phyloP scores from a whole-genome alignment of 2,113 vertebrate species.

The Petrocephalus zakoni region DNA sequence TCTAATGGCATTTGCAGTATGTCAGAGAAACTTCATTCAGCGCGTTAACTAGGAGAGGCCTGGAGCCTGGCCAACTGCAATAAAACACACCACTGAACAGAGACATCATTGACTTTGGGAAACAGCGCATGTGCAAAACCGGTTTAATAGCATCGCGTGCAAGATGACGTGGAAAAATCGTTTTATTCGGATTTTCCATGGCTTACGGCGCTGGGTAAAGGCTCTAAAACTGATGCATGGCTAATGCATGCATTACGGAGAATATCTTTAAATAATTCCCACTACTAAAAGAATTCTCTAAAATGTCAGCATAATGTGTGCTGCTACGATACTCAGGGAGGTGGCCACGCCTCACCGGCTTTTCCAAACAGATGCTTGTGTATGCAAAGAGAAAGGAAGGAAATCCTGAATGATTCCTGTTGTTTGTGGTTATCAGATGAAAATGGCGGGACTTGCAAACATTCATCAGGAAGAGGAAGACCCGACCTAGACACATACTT shows the following conservation, averaged over 20 bases:
- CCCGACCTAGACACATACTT: neutral
- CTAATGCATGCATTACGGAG: neutral
- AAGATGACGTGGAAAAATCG: neutral
- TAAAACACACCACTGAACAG: slow-evolving; percentile 1
- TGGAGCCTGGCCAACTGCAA: neutral
- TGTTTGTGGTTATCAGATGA: neutral
- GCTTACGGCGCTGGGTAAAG: neutral
- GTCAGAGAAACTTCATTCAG: neutral
- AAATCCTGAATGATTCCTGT: neutral
- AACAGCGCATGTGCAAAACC: neutral
- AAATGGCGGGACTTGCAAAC: neutral
- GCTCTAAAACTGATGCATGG: neutral
- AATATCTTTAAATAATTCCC: neutral
- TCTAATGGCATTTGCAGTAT: neutral
- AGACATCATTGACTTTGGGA: neutral
- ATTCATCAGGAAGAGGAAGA: neutral
- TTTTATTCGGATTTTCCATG: neutral
- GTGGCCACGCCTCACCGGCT: neutral
- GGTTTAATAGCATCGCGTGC: neutral
- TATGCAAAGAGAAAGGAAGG: neutral
- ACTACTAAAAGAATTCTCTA: neutral
- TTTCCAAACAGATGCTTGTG: neutral
- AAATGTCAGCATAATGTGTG: neutral
- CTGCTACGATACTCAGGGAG: neutral
- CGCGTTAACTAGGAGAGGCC: neutral